Evolutionary conservation across 2,888 invertebrate genomes (phyloP).

Genomic region (Spodoptera littoralis): DNA sequence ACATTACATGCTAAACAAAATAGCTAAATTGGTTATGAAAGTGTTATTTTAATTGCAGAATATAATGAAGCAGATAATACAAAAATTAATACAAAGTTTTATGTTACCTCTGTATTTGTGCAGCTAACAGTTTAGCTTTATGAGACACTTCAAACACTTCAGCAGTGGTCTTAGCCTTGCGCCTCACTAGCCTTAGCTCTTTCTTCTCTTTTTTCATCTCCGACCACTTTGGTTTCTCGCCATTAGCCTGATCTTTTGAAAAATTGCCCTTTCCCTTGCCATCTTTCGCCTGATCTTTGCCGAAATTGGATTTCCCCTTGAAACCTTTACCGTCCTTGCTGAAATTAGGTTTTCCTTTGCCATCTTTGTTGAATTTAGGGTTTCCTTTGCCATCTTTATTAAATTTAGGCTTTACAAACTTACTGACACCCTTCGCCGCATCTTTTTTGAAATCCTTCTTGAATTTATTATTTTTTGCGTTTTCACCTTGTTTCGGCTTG

Average conservation of each 20-base stretch:
- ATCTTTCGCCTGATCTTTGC: slow-evolving; percentile 57
- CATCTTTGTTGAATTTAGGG: slow-evolving; percentile 35
- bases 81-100: neutral
- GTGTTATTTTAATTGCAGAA: too few relatives aligned
- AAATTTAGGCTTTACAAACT: slow-evolving; percentile 40
- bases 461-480: slow-evolving; percentile 41
- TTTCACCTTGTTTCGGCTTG: slow-evolving; percentile 37
- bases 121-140: slow-evolving; percentile 81
- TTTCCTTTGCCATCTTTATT: slow-evolving; percentile 42
- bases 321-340: slow-evolving; percentile 35
- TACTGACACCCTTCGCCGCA: slow-evolving; percentile 33
- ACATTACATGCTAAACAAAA: too few relatives aligned
- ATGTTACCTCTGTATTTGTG: slow-evolving; percentile 82
- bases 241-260: slow-evolving; percentile 65
- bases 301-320: slow-evolving; percentile 49
- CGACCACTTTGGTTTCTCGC: slow-evolving; percentile 91
- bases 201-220: slow-evolving; percentile 93
- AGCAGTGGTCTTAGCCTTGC: slow-evolving; percentile 88
- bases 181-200: slow-evolving; percentile 90
- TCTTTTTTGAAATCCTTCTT: slow-evolving; percentile 51
- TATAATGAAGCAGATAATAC: neutral
- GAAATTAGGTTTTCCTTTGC: slow-evolving; percentile 39
- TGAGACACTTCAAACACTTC: slow-evolving; percentile 84
- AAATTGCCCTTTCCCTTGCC: slow-evolving; percentile 63
- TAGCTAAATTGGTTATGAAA: too few relatives aligned